Evolutionary conservation across 2,888 invertebrate species (phyloP).

Genomic region (Agonopterix arenella): DNA sequence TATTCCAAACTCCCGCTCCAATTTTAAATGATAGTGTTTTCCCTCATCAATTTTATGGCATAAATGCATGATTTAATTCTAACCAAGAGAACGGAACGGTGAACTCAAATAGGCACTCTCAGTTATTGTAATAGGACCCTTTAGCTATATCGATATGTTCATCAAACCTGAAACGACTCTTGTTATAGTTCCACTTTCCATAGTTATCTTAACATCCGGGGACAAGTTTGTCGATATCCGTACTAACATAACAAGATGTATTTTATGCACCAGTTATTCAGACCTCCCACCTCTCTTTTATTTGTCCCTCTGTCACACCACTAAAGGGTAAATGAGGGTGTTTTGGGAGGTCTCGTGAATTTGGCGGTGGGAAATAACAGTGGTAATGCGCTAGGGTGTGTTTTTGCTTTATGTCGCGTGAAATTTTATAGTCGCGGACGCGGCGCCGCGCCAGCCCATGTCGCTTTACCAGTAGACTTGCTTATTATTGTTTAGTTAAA

Average conservation of each 20-base stretch:
- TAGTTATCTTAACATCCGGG: constrained; percentile 55
- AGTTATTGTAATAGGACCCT: neutral
- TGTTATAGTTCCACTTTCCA: constrained; percentile 59
- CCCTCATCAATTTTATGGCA: too few relatives aligned
- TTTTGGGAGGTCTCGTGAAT: constrained; percentile 30
- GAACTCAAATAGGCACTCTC: neutral
- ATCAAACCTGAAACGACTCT: constrained; percentile 31
- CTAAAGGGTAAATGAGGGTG: constrained; percentile 14
- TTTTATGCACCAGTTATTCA: constrained; percentile 40
- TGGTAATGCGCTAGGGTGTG: constrained; percentile 68
- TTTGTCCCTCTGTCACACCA: constrained; percentile 4
- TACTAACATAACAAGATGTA: constrained; percentile 61
- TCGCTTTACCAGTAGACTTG: constrained; percentile 2
- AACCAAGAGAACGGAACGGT: neutral
- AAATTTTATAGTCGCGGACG: constrained; percentile 68
- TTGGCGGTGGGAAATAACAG: constrained; percentile 50
- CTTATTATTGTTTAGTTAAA: constrained; percentile 10
- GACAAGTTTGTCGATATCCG: constrained; percentile 61
- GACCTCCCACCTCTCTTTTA: constrained; percentile 22
- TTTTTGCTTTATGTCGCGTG: constrained; percentile 76
- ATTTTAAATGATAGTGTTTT: too few relatives aligned
- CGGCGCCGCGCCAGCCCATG: constrained; percentile 26
- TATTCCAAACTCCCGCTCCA: too few relatives aligned
- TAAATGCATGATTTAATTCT: neutral
- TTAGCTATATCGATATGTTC: constrained; percentile 3